Base-by-base conservation (phyloP, 2,888 invertebrate species). In the Sphecodes monilicornis region DNA sequence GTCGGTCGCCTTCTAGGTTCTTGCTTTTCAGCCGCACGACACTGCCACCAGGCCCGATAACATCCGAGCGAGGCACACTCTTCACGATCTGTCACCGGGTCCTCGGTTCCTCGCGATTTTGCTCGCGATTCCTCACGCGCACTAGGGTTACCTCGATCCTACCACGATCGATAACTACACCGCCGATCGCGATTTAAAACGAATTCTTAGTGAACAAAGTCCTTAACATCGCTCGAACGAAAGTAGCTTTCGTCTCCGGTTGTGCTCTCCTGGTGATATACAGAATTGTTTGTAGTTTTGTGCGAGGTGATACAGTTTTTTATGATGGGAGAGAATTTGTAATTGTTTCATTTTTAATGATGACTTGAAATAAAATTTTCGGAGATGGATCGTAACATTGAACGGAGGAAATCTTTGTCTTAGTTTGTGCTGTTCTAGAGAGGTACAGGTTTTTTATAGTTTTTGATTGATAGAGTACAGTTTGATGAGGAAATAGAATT, bases 21-120 rank as follows among this genome's bases (percentile, higher is more conserved):
- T 66, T 36, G 71, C 41, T 57, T 78, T 57, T 80, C 80, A 76
- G 32, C 10, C 60, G 71, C 76, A 71, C 76, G 66, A 57, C 78
- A 74, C 78, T 68, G 72, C 41, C 66, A 69, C 50, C 10, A 5
- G 32, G 10, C 36, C 16, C 70, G 80, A 82, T 78, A 83, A 79
- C 82, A 86, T 82, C 72, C 84, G 84, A 71, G 60, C 60, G 29
- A 57, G 26, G 60, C 64, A 64, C 64, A 29, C 68, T 41, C 16
- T 26, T 16, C 26, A 11, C 57, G 57, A 57, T 26, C 57, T 57
- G 57, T 57, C 50, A 50, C 50, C 57, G 26, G 26, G 26, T 50
- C 50, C 50, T 43, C 43, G 43, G 43, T 11, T 43, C 43, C 43
- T 57, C 57, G 57, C 57, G 54, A n/a, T n/a, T 54, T 26, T 41